A percentile compares a stretch with the other conserved stretches of the same genome.
Evolutionary conservation across 2,797 vertebrate genomes (phyloP).

Genomic region (Staurois parvus): DNA sequence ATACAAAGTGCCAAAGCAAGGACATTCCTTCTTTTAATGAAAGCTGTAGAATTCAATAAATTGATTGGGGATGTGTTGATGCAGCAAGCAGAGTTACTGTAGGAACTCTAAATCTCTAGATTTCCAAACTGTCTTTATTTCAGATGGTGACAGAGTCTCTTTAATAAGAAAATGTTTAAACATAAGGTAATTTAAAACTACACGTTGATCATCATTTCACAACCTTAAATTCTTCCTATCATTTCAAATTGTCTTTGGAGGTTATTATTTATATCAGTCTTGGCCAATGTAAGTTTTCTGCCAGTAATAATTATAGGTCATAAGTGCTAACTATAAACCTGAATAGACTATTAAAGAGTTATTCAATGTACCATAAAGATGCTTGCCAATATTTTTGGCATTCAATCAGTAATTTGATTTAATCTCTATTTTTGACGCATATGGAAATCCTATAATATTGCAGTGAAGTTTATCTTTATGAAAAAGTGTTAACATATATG

Average conservation of each 20-base stretch:
- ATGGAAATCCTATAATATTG: background rate
- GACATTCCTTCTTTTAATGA: too few species aligned
- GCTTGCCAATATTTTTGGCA: slow-evolving; percentile 24
- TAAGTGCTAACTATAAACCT: slow-evolving; percentile 2
- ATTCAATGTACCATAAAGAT: background rate
- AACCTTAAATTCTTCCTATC: background rate
- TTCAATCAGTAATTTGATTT: background rate
- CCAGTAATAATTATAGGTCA: slow-evolving; percentile 36
- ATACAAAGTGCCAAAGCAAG: too few species aligned
- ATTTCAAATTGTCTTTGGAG: background rate
- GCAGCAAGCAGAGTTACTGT: too few species aligned
- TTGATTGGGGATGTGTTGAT: too few species aligned
- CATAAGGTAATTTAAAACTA: background rate
- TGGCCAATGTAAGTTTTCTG: background rate
- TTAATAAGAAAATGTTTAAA: background rate
- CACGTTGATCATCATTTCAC: background rate
- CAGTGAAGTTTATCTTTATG: background rate
- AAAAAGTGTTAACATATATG: background rate
- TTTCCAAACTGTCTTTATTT: too few species aligned
- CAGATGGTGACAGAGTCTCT: too few species aligned
- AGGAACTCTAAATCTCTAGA: too few species aligned
- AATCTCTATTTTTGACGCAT: background rate
- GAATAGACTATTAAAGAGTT: background rate
- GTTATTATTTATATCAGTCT: slow-evolving; percentile 4
- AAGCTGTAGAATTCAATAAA: too few species aligned